Evolutionary conservation across 2,888 invertebrate genomes (phyloP).

Genomic region (Stenoptilia bipunctidactyla): DNA sequence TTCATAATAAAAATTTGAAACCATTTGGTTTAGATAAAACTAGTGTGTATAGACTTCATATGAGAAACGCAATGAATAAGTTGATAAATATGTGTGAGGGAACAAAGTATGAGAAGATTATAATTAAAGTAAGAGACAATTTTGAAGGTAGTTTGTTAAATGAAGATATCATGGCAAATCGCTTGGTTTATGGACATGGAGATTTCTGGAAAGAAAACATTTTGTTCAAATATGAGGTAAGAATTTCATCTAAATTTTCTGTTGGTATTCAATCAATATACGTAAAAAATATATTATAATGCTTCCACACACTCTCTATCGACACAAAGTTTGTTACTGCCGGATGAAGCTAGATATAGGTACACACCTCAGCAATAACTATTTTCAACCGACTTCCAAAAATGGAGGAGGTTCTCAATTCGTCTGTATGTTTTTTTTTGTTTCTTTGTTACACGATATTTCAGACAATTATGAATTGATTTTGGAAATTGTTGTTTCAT

Average conservation of each 20-base stretch:
- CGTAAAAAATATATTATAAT: background rate
- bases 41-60: background rate
- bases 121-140: background rate
- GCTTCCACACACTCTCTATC: background rate
- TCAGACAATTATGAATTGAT: too few species aligned
- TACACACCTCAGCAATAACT: too few species aligned
- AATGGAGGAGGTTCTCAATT: too few species aligned
- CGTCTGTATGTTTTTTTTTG: too few species aligned
- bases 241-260: background rate
- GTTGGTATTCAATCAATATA: background rate
- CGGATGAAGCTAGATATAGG: too few species aligned
- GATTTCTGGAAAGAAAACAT: conserved; percentile 14
- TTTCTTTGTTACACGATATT: too few species aligned
- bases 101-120: background rate
- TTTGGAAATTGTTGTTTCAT: too few species aligned
- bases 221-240: conserved; percentile 11
- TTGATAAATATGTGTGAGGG: background rate
- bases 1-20: background rate
- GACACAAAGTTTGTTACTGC: too few species aligned
- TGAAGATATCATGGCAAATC: background rate
- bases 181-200: conserved; percentile 5
- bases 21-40: background rate
- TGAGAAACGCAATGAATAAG: background rate
- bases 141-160: background rate
- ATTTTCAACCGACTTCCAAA: too few species aligned